Percentiles rank a stretch among this genome's conserved stretches.
Conservation (phyloP, 2,888 invertebrate species). For the Tetheella fluctuosa region DNA sequence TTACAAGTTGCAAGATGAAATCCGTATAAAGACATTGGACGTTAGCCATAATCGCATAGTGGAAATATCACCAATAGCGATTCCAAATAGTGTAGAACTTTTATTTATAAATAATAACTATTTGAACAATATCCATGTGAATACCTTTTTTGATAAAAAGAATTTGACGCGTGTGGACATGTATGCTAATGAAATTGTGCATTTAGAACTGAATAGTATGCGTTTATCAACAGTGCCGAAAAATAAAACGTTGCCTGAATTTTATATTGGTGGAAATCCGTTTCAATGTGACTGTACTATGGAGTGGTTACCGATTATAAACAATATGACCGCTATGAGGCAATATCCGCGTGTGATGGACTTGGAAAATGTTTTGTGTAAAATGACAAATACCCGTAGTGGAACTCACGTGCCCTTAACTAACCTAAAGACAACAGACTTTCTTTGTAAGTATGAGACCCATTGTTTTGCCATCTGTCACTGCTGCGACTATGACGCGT, state of each 20-base stretch:
- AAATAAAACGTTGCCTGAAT: slow-evolving; percentile 91
- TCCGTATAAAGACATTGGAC: slow-evolving; percentile 92
- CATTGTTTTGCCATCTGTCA: slow-evolving; percentile 98
- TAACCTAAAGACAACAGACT: slow-evolving; percentile 91
- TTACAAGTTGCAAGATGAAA: slow-evolving; percentile 92
- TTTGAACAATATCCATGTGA: slow-evolving; percentile 91
- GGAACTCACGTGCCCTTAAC: slow-evolving; percentile 91
- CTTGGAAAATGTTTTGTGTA: slow-evolving; percentile 93
- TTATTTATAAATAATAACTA: slow-evolving; percentile 95
- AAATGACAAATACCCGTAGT: slow-evolving; percentile 92
- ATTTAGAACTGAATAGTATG: slow-evolving; percentile 91
- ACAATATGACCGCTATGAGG: slow-evolving; percentile 91
- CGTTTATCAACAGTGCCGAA: slow-evolving; percentile 89
- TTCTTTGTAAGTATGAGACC: slow-evolving; percentile 95
- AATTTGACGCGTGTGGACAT: slow-evolving; percentile 94
- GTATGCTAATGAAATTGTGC: slow-evolving; percentile 94
- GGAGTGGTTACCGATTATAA: slow-evolving; percentile 97
- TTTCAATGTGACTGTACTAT: slow-evolving; percentile 97
- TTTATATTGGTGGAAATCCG: slow-evolving; percentile 96
- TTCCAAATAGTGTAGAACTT: slow-evolving; percentile 94
- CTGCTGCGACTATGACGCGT: slow-evolving; percentile 98
- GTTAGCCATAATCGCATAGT: slow-evolving; percentile 95
- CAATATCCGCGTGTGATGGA: slow-evolving; percentile 96
- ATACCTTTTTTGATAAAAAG: slow-evolving; percentile 93
- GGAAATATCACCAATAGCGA: slow-evolving; percentile 92